These are phyloP conservation scores for Chrysopa pallens DNA, from an alignment of 1,140 invertebrate species.

Conservation along the genomic window DNA sequence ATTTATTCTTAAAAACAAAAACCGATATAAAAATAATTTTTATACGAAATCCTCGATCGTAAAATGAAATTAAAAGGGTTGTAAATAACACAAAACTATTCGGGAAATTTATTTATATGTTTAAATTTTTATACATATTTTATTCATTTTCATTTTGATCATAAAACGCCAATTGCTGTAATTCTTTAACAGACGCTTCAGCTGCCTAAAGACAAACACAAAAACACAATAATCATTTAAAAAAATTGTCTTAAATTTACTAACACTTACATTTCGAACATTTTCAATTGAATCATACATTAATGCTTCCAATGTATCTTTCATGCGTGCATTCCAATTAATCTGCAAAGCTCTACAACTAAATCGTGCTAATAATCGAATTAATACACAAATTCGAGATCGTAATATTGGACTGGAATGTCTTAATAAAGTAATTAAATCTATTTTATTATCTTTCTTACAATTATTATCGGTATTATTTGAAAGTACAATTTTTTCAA, in stretches of 20 bases:
- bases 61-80: too few relatives aligned
- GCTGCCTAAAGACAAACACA: slow-evolving; percentile 24
- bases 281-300: slow-evolving; percentile 27
- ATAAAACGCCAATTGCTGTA: slow-evolving; percentile 33
- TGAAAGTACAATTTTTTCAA: slow-evolving; percentile 48
- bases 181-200: slow-evolving; percentile 27
- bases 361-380: slow-evolving; percentile 43
- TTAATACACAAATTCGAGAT: slow-evolving; percentile 43
- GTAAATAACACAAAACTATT: too few relatives aligned
- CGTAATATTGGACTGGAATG: slow-evolving; percentile 38
- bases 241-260: background rate
- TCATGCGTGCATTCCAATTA: slow-evolving; percentile 37
- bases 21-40: too few relatives aligned
- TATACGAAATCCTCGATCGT: too few relatives aligned
- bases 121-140: background rate
- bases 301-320: slow-evolving; percentile 30
- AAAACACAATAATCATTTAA: background rate
- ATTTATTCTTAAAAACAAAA: too few relatives aligned
- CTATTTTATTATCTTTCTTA: slow-evolving; percentile 20
- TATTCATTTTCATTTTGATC: slow-evolving; percentile 12
- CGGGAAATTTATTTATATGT: too few relatives aligned
- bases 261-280: slow-evolving; percentile 30
- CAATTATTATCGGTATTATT: slow-evolving; percentile 10
- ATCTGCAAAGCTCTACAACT: slow-evolving; percentile 38
- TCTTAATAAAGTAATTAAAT: slow-evolving; percentile 36